Conservation (phyloP, 1,140 invertebrate species). For the Popillia japonica region DNA sequence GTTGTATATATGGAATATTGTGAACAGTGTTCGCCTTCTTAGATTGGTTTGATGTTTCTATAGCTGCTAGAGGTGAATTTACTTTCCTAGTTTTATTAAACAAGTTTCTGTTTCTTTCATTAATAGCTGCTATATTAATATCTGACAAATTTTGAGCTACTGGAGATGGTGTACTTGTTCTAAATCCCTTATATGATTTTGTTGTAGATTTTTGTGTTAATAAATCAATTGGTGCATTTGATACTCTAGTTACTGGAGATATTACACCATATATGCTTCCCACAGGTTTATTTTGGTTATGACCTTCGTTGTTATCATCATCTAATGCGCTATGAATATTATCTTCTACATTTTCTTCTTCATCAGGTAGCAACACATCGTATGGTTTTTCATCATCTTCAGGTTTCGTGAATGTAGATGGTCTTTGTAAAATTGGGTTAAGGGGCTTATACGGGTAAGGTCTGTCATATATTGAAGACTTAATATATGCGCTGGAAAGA, state of each 20-base stretch:
- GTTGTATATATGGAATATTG: constrained; percentile 1
- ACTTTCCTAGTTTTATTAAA: constrained; percentile 61
- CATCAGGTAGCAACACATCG: constrained; percentile 62
- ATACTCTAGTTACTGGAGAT: neutral
- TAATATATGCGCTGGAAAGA: neutral
- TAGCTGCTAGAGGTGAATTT: constrained; percentile 49
- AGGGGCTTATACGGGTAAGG: neutral
- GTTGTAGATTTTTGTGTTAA: constrained; percentile 18
- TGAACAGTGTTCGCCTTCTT: neutral
- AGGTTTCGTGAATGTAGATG: constrained; percentile 40
- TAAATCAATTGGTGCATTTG: constrained; percentile 25
- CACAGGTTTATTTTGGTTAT: neutral
- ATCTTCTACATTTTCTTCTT: constrained; percentile 52
- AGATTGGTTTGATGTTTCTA: neutral
- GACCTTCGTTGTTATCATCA: neutral
- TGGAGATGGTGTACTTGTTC: constrained; percentile 39
- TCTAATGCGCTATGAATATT: neutral
- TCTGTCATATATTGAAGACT: neutral
- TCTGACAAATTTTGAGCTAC: constrained; percentile 54
- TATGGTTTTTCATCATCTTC: constrained; percentile 64
- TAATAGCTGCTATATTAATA: constrained; percentile 60
- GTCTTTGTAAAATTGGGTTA: neutral
- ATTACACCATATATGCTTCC: neutral
- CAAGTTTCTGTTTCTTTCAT: constrained; percentile 64
- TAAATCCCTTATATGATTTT: constrained; percentile 33